phyloP scores from a whole-genome alignment of 2,888 invertebrate species.

The Patella caerulea region DNA sequence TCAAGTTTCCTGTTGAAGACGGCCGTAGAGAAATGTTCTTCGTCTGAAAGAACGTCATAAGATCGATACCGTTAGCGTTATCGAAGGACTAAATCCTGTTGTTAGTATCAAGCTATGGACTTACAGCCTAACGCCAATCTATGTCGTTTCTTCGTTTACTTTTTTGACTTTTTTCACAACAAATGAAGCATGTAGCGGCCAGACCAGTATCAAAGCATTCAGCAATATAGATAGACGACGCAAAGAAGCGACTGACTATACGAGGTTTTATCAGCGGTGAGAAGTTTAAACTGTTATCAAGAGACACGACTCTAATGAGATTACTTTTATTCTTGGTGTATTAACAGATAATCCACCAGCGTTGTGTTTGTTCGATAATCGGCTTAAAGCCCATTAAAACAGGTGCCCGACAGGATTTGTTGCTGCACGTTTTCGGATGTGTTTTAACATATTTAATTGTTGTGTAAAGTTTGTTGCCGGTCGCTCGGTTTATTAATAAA shows the following conservation, averaged over 20 bases:
- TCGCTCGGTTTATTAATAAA: no score
- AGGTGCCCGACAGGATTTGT: background rate
- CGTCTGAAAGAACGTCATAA: conserved; percentile 1
- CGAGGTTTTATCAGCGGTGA: background rate
- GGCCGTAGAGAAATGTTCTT: background rate
- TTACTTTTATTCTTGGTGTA: no score
- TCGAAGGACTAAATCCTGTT: background rate
- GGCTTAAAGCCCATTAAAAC: no score
- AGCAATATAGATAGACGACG: no score
- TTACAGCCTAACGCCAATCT: background rate
- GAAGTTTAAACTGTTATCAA: background rate
- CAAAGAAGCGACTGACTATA: no score
- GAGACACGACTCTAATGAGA: no score
- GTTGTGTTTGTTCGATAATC: no score
- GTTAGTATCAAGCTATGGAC: conserved; percentile 9
- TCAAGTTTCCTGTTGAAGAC: background rate
- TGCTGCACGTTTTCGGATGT: background rate
- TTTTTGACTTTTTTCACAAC: background rate
- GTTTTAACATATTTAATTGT: conserved; percentile 2
- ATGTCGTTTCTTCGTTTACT: conserved; percentile 2
- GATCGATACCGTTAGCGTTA: conserved; percentile 2
- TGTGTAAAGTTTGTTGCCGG: background rate
- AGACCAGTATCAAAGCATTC: background rate
- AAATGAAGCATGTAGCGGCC: background rate
- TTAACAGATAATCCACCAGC: no score